phyloP scores from a whole-genome alignment of 2,888 invertebrate genomes.

The Prosapia bicincta region DNA sequence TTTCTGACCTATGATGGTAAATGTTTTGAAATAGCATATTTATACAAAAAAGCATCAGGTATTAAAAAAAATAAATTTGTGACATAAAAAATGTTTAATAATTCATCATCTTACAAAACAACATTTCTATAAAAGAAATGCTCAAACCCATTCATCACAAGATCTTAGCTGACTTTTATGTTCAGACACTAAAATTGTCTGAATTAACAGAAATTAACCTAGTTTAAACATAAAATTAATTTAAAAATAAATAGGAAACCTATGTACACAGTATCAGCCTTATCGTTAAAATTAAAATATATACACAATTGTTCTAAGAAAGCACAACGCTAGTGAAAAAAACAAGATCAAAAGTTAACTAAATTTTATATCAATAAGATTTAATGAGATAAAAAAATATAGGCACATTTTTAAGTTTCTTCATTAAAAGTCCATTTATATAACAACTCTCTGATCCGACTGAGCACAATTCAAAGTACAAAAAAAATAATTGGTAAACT shows the following conservation, averaged over 20 bases:
- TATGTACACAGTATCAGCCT: constrained; percentile 27
- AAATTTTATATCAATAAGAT: constrained; percentile 20
- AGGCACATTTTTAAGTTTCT: constrained; percentile 32
- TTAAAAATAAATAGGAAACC: constrained; percentile 5
- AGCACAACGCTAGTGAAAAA: constrained; percentile 20
- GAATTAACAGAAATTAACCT: not conserved
- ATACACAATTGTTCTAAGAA: constrained; percentile 19
- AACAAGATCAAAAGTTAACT: constrained; percentile 12
- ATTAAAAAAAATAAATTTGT: not conserved
- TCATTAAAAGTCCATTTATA: not conserved
- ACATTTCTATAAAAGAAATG: not conserved
- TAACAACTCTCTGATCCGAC: not conserved
- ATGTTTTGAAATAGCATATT: too few relatives aligned
- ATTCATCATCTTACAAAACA: constrained; percentile 2
- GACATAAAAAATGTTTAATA: constrained; percentile 2
- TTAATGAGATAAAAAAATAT: constrained; percentile 35
- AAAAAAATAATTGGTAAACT: not conserved
- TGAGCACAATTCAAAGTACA: not conserved
- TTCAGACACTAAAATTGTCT: not conserved
- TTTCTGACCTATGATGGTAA: too few relatives aligned
- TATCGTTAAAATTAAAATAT: constrained; percentile 20
- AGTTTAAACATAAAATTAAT: not conserved
- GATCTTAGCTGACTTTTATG: not conserved
- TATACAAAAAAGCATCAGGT: too few relatives aligned
- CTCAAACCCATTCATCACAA: not conserved